Percentiles rank a stretch among this genome's conserved stretches.
Evolutionary conservation across 2,888 invertebrate species (phyloP).

Genomic region (Sphinx pinastri): DNA sequence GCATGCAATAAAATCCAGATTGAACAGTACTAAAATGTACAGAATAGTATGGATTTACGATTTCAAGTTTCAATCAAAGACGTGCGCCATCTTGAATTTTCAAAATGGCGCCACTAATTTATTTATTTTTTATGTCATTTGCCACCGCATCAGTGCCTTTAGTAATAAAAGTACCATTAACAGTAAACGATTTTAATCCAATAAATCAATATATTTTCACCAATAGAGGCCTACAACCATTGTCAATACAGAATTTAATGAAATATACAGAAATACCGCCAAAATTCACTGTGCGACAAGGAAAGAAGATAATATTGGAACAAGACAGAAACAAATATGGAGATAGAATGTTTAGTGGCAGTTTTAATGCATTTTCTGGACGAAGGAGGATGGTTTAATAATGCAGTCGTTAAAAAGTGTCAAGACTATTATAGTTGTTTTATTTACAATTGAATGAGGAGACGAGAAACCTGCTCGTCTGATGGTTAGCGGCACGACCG

Average conservation of each 20-base stretch:
- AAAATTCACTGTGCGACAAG: slow-evolving; percentile 34
- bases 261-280: slow-evolving; percentile 44
- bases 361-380: slow-evolving; percentile 37
- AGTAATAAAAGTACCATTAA: slow-evolving; percentile 36
- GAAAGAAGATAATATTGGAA: slow-evolving; percentile 36
- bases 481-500: no score
- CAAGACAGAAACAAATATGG: slow-evolving; percentile 30
- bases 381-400: slow-evolving; percentile 37
- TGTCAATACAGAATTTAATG: slow-evolving; percentile 45
- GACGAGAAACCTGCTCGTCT: no score
- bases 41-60: not conserved
- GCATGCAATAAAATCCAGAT: not conserved
- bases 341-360: slow-evolving; percentile 32
- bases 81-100: not conserved
- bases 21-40: not conserved
- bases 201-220: slow-evolving; percentile 47
- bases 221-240: slow-evolving; percentile 38
- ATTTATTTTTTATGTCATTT: slow-evolving; percentile 28
- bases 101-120: slow-evolving; percentile 33
- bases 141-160: slow-evolving; percentile 31
- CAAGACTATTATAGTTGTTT: no score
- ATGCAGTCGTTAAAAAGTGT: not conserved
- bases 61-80: not conserved
- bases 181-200: slow-evolving; percentile 34
- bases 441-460: no score